These are phyloP conservation scores for Eumacrocentrus americanus DNA, from an alignment of 2,888 invertebrate genomes.

Conservation along the genomic window DNA sequence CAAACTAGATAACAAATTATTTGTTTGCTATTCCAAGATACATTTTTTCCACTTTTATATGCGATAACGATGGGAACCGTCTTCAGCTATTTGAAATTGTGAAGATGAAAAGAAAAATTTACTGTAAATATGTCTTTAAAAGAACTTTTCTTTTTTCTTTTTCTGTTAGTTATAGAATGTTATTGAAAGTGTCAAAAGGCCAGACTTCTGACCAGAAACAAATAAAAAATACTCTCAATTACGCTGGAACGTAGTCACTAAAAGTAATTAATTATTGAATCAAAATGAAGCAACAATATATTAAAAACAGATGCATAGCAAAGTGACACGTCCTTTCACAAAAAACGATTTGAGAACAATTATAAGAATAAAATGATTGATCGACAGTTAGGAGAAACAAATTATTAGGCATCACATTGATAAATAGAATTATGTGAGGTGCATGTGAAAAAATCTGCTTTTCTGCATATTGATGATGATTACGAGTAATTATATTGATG, in stretches of 20 bases:
- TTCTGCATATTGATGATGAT: background rate
- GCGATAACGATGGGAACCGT: background rate
- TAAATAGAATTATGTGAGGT: too few species aligned
- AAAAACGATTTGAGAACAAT: too few species aligned
- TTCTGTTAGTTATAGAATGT: background rate
- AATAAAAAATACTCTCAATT: background rate
- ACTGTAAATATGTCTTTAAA: conserved; percentile 1
- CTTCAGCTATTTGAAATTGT: background rate
- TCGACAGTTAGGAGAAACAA: too few species aligned
- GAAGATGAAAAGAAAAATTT: background rate
- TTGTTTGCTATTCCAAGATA: background rate
- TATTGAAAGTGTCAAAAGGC: background rate
- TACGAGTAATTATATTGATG: too few species aligned
- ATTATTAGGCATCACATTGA: too few species aligned
- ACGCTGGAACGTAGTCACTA: background rate
- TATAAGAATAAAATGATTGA: too few species aligned
- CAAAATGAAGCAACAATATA: too few species aligned
- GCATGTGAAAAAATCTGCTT: background rate
- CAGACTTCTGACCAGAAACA: background rate
- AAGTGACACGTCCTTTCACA: too few species aligned
- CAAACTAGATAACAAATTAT: background rate
- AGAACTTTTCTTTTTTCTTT: conserved; percentile 1
- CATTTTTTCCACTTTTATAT: conserved; percentile 13
- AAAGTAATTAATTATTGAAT: background rate
- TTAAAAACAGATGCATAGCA: background rate